These are phyloP conservation scores for Platycercus adscitus DNA, from an alignment of 2,113 vertebrate genomes.

Conservation along the genomic window DNA sequence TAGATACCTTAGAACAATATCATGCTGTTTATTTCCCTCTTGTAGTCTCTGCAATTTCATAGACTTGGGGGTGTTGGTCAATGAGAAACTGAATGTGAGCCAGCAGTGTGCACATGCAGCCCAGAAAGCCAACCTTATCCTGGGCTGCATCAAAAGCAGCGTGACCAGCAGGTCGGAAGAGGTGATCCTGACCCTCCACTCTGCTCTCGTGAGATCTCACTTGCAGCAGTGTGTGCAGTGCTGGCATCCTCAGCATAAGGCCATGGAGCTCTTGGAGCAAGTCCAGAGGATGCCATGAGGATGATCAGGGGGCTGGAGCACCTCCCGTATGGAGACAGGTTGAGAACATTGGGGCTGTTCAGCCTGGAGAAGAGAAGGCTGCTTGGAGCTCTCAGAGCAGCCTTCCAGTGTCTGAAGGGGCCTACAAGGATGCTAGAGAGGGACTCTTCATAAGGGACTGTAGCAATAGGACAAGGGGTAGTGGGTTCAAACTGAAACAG, in stretches of 20 bases:
- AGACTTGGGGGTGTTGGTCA: too few species aligned
- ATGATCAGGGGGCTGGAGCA: background rate
- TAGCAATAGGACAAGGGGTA: background rate
- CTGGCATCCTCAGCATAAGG: background rate
- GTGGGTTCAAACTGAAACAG: background rate
- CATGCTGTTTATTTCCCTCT: background rate
- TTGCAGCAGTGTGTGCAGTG: background rate
- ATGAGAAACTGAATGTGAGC: too few species aligned
- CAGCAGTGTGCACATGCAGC: too few species aligned
- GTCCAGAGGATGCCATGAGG: background rate
- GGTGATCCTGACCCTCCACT: too few species aligned
- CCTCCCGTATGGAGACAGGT: background rate
- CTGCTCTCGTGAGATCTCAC: background rate
- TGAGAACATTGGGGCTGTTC: background rate
- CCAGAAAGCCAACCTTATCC: too few species aligned
- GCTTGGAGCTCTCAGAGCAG: background rate
- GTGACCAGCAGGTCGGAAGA: too few species aligned
- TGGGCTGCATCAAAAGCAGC: too few species aligned
- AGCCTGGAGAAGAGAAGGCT: background rate
- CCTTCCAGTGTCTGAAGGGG: background rate
- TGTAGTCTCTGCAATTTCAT: background rate
- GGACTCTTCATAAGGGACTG: background rate
- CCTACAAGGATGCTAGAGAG: background rate
- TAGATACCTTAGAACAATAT: background rate
- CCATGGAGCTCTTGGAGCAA: background rate